Evolutionary conservation across 2,113 vertebrate genomes (phyloP).

Genomic region (Mellivora capensis): DNA sequence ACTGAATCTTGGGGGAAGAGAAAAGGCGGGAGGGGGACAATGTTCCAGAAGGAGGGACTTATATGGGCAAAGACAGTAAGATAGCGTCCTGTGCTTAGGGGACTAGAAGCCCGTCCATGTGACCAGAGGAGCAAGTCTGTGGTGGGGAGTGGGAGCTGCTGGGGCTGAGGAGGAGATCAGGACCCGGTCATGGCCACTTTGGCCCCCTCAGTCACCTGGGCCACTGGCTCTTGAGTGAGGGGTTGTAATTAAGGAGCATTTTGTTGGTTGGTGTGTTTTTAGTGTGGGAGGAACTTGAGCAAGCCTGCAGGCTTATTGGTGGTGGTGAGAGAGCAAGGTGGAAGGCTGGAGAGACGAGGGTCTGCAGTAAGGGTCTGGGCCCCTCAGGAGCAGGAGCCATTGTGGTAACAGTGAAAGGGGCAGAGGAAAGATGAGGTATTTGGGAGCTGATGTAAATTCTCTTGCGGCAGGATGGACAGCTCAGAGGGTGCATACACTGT

Average conservation of each 20-base stretch:
- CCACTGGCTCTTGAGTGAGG: not conserved
- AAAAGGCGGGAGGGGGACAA: not conserved
- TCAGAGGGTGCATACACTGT: not conserved
- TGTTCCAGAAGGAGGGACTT: not conserved
- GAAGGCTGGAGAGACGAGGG: not conserved
- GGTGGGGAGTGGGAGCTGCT: rapidly evolving
- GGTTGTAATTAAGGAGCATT: not conserved
- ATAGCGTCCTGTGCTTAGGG: not conserved
- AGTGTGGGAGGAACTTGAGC: not conserved
- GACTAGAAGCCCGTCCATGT: not conserved
- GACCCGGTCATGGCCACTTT: not conserved
- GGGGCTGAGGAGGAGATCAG: not conserved
- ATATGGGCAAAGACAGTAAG: not conserved
- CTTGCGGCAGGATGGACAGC: not conserved
- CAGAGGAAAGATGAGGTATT: not conserved
- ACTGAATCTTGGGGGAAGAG: not conserved
- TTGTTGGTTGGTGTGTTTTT: not conserved
- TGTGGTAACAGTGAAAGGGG: not conserved
- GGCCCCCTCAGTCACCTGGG: not conserved
- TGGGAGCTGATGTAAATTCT: not conserved
- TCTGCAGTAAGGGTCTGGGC: not conserved
- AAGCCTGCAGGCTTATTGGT: not conserved
- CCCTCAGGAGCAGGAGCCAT: not conserved
- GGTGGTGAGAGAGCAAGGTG: not conserved
- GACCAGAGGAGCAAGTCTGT: not conserved